Percentiles rank a stretch among this genome's conserved stretches.
Conservation (phyloP, 2,888 invertebrate species). For the Pachydiplax longipennis region DNA sequence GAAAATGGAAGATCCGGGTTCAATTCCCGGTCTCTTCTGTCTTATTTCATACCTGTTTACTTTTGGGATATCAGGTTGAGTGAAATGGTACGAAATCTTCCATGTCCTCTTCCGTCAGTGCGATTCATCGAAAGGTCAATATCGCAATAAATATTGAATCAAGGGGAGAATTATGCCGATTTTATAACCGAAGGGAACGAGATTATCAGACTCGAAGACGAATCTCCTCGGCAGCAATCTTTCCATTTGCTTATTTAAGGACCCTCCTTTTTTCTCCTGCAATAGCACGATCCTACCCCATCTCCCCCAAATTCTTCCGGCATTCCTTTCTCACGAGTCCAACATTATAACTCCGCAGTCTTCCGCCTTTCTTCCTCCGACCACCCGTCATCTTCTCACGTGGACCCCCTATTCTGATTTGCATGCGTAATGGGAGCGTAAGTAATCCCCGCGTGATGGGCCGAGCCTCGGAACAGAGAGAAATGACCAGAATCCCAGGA, state of each 20-base stretch:
- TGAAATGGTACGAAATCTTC: too few species aligned
- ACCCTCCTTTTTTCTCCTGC: background rate
- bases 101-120: too few species aligned
- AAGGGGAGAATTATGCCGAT: too few species aligned
- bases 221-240: background rate
- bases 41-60: too few species aligned
- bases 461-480: background rate
- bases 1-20: too few species aligned
- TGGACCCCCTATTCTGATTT: slow-evolving; percentile 3
- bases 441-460: background rate
- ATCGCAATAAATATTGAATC: too few species aligned
- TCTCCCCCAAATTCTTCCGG: slow-evolving; percentile 11
- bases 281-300: background rate
- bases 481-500: slow-evolving; percentile 30
- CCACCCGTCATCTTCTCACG: slow-evolving; percentile 12
- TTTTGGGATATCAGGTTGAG: too few species aligned
- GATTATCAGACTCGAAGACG: too few species aligned
- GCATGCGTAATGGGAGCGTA: slow-evolving; percentile 36
- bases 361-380: background rate
- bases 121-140: too few species aligned
- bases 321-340: slow-evolving; percentile 33
- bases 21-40: too few species aligned
- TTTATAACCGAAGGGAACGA: too few species aligned
- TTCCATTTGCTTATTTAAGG: background rate
- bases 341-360: background rate